Conservation (phyloP, 2,888 invertebrate species). For the Tryphoninae sp. region DNA sequence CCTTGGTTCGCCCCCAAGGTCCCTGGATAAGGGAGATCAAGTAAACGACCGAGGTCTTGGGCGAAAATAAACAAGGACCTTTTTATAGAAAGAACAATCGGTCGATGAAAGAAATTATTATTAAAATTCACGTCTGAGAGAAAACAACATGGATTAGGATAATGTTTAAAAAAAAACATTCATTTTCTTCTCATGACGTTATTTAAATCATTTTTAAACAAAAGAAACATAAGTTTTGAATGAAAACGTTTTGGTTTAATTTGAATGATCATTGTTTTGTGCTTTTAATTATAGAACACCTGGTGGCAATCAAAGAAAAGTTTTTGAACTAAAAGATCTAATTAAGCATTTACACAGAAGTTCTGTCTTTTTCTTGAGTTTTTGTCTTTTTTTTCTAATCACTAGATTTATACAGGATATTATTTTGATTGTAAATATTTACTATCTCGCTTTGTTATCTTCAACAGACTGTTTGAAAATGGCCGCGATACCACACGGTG, state of each 20-base stretch:
- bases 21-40: background rate
- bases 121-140: background rate
- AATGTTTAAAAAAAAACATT: background rate
- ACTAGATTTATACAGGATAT: background rate
- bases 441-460: constrained; percentile 36
- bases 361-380: background rate
- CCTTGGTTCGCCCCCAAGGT: background rate
- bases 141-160: background rate
- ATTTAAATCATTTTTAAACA: background rate
- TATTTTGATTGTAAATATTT: constrained; percentile 24
- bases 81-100: background rate
- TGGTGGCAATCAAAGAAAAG: background rate
- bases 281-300: background rate
- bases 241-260: background rate
- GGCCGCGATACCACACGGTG: constrained; percentile 90
- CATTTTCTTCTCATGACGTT: background rate
- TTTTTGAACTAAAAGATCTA: background rate
- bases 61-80: background rate
- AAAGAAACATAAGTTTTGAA: background rate
- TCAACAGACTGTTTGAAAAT: constrained; percentile 82
- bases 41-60: background rate
- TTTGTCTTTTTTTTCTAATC: constrained; percentile 5
- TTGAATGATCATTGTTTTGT: no score
- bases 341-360: background rate
- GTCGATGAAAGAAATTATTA: background rate